Base-by-base conservation (phyloP, 2,797 vertebrate genomes). In the Eulemur mongoz region DNA sequence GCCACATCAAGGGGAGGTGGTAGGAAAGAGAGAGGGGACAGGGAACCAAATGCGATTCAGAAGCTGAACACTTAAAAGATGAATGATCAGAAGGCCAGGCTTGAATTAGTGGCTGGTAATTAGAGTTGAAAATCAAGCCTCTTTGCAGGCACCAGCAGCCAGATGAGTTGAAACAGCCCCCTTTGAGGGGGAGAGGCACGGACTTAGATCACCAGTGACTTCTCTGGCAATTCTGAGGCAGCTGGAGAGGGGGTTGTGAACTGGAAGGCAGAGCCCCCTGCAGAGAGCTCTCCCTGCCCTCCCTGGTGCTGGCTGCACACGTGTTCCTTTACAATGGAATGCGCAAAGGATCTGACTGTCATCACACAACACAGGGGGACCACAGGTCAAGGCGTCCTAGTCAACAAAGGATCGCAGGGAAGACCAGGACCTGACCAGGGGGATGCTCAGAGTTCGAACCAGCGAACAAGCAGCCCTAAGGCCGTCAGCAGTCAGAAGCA, bases 51-150 rank as follows among this genome's bases (percentile, higher is more conserved):
- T 95, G 95, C 94, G 96, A 97, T 95, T 97, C 96, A 97, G 96
- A 94, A 96, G 93, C 95, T 43, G 75, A 97, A 75, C 93, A 81
- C 96, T 97, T 95, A 83, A 93, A 98, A 98, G 95, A 98, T 97
- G 97, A 97, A 97, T 98, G 97, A 97, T 95, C 98, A 83, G 94
- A 94, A 87, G 91, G 50, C 92, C 79, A 78, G 85, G 70, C 93
- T 82, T 96, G 97, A 96, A 97, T 97, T 84, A 96, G 96, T 0
- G 15, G 75, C 94, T 94, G 95, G 92, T 98, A 97, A 96, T 97
- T 97, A 96, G 97, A 91, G 93, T 76, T 82, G 79, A 76, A 75
- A 97, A 95, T 82, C 95, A 83, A 94, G 89, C 40, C 50, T 86
- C 93, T 81, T 32, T 90, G 81, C 63, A 84, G 95, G 84, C 86